A percentile compares a stretch with the other conserved stretches of the same genome.
These are phyloP conservation scores for Bradypodion ventrale DNA, from an alignment of 2,797 vertebrate species.

Conservation along the genomic window DNA sequence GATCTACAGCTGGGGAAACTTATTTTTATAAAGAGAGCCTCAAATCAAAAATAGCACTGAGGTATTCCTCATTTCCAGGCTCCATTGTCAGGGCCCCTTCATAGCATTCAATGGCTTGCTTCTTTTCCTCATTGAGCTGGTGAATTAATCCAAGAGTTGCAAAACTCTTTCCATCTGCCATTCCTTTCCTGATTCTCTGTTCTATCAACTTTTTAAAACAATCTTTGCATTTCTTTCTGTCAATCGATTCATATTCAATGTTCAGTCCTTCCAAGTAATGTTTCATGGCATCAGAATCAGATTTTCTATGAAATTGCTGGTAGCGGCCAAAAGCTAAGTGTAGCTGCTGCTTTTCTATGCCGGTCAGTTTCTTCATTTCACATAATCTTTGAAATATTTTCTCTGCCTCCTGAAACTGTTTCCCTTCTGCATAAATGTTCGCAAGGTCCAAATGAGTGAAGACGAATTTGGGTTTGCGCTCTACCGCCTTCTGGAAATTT, in stretches of 20 bases:
- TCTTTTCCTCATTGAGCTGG: constrained; percentile 63
- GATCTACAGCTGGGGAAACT: neutral
- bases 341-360: constrained; percentile 53
- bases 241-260: constrained; percentile 14
- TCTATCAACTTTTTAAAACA: constrained; percentile 60
- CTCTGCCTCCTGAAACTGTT: constrained; percentile 67
- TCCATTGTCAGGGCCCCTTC: constrained; percentile 68
- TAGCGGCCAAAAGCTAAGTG: constrained; percentile 67
- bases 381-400: constrained; percentile 68
- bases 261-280: constrained; percentile 72
- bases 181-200: constrained; percentile 44
- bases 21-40: constrained; percentile 53
- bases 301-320: constrained; percentile 57
- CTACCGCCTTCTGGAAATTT: constrained; percentile 68
- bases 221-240: constrained; percentile 8
- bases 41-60: constrained; percentile 61
- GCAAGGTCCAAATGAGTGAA: constrained; percentile 69
- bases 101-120: constrained; percentile 72
- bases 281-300: constrained; percentile 68
- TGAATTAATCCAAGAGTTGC: constrained; percentile 73
- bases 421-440: constrained; percentile 53
- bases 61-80: constrained; percentile 66
- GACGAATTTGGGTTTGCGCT: constrained; percentile 62
- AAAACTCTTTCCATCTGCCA: constrained; percentile 62
- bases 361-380: constrained; percentile 34